Base-by-base conservation (phyloP, 2,888 invertebrate genomes). In the Tetheella fluctuosa region DNA sequence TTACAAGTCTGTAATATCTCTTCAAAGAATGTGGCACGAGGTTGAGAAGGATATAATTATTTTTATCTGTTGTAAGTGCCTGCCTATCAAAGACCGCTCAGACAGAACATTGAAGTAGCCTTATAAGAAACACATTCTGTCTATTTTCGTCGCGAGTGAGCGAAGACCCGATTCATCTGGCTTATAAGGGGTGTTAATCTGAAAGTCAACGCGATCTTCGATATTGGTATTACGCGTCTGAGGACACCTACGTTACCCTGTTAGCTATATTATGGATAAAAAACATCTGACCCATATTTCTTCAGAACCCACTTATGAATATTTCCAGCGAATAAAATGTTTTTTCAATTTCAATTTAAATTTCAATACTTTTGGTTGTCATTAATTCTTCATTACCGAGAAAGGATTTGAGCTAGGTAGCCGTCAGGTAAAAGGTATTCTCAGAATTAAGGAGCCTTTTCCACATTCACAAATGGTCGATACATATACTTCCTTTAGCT, bases 201-300 rank as follows among this genome's bases (percentile, higher is more conserved):
- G 48, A 59, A 64, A 62, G 60, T 60, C 63, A 55, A 48, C 57
- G 55, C 55, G 53, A 23, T 61, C 53, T 56, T 59, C 59, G 57
- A 59, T 62, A 61, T 61, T 59, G 53, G 48, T 20, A 55, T 60
- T 54, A 52, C 52, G 53, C 57, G 25, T 63, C 20, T 20, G 53
- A 10, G 17, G n/a, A n/a, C n/a, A n/a, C n/a, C 64, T 64, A 56
- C 58, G 57, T 68, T 66, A 67, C 58, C 28, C 63, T 62, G 66
- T 64, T 65, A 67, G 55, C 64, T 65, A 61, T 52, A 61, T 48
- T 58, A 57, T 59, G 39, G 61, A 56, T 57, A 60, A 63, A 59
- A 64, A 59, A 52, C 54, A 63, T 57, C 62, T 52, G 64, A 65
- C 65, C 71, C 12, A 30, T 30, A 34, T 13, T 34, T 13, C 34